Percentiles rank a stretch among this genome's conserved stretches.
These are phyloP conservation scores for Muscicapa comitata DNA, from an alignment of 2,797 vertebrate genomes.

Conservation along the genomic window DNA sequence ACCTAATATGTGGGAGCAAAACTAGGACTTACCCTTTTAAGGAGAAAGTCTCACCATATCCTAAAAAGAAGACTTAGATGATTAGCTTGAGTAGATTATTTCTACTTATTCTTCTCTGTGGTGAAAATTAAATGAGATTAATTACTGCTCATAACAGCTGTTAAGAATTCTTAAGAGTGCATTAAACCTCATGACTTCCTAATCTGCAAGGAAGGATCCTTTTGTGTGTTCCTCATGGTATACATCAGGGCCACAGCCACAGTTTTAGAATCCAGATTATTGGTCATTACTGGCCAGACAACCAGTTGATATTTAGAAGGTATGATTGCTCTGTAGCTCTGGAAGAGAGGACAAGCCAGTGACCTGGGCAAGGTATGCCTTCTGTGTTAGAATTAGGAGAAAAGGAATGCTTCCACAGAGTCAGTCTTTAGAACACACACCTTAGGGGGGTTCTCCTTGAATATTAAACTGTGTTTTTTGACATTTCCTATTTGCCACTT, in stretches of 20 bases:
- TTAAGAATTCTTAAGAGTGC: not conserved
- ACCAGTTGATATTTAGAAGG: not conserved
- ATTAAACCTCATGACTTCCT: not conserved
- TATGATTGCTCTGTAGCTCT: not conserved
- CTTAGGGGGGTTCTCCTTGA: accelerated
- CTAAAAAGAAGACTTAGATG: not conserved
- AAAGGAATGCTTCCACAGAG: not conserved
- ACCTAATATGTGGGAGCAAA: not conserved
- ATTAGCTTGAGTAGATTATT: not conserved
- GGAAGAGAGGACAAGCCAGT: not conserved
- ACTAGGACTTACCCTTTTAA: not conserved
- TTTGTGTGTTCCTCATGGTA: not conserved
- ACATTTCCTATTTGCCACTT: not conserved
- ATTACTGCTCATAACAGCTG: not conserved
- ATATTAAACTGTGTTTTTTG: not conserved
- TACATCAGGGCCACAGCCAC: not conserved
- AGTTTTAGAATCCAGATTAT: not conserved
- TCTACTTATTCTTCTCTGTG: not conserved
- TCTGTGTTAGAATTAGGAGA: not conserved
- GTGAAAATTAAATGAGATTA: not conserved
- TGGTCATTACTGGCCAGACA: not conserved
- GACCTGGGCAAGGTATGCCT: no score
- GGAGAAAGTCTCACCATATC: not conserved
- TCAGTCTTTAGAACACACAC: not conserved
- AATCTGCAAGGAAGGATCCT: not conserved